Evolutionary conservation across 2,797 vertebrate species (phyloP), one percentile per base, ranked within the genome.

Genomic region (Lutjanus argentimaculatus): DNA sequence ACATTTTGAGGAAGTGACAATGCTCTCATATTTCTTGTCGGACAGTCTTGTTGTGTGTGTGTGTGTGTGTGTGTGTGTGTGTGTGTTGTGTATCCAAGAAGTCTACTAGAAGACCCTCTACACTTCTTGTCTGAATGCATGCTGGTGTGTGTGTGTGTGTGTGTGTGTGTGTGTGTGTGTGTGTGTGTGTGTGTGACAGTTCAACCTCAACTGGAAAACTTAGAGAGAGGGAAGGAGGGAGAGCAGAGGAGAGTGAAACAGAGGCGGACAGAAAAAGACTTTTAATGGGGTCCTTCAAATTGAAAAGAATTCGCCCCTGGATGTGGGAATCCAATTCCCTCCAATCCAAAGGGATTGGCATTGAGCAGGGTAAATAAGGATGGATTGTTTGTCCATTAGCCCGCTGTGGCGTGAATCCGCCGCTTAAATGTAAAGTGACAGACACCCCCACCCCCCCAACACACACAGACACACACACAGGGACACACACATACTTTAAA

Each of bases 301-400:
- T 93, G 91, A 91, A 93, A 93, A 91, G 85, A 91, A 90, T 88
- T 94, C 61, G 61, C 90, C 90, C 85, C 84, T 90, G 90, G 92
- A 94, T 92, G 90, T 89, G 80, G 90, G 92, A 93, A 93, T 94
- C 92, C 92, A 95, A 94, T 95, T 91, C 88, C 80, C 72, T 90
- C 86, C 88, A 89, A 91, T 92, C 91, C 87, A 85, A 80, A 67
- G 67, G 71, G 92, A 93, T 89, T 93, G 91, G 91, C 93, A 93
- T 93, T 94, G 88, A 94, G 88, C 89, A 87, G 91, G 82, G 90
- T 93, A 95, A 94, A 95, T 94, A 93, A 95, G 93, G 92, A 94
- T 94, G 91, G 92, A 95, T 94, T 94, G 93, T 94, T 92, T 95
- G 94, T 89, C 93, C 75, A 87, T 95, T 94, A 94, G 90, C 77